phyloP scores from a whole-genome alignment of 2,113 vertebrate genomes.

The Dicentrarchus labrax region DNA sequence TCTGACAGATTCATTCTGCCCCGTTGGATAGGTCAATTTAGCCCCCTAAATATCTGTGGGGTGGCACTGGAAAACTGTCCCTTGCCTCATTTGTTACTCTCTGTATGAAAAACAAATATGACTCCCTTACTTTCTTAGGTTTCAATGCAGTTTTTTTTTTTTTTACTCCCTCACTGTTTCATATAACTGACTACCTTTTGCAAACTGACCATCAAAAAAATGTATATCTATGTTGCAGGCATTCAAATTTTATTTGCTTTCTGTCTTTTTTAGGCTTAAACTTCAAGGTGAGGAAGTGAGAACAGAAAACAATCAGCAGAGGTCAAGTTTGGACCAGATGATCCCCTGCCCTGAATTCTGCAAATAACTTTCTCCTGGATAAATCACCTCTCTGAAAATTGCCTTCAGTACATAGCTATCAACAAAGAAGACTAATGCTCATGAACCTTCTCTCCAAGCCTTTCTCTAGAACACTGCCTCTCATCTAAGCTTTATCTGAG shows the following conservation, averaged over 20 bases:
- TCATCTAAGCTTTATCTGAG: conserved; percentile 59
- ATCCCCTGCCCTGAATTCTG: conserved; percentile 39
- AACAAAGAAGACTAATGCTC: conserved; percentile 58
- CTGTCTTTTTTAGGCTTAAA: conserved; percentile 81
- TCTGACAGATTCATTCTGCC: conserved; percentile 49
- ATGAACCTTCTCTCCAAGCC: conserved; percentile 44
- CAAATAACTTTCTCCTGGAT: conserved; percentile 29
- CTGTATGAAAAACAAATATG: not conserved
- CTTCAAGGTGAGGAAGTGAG: conserved; percentile 29
- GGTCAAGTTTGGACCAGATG: conserved; percentile 58
- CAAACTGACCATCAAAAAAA: not conserved
- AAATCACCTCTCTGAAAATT: conserved; percentile 20
- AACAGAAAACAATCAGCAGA: conserved; percentile 30
- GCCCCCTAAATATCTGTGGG: conserved; percentile 42
- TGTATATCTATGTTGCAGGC: not conserved
- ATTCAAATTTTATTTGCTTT: conserved; percentile 54
- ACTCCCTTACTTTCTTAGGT: not conserved
- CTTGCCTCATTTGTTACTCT: conserved; percentile 19
- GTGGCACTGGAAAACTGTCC: conserved; percentile 24
- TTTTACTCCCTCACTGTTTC: not conserved
- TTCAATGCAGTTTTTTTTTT: not conserved
- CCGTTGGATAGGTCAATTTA: conserved; percentile 56
- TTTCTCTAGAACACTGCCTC: conserved; percentile 55
- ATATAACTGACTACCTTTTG: not conserved
- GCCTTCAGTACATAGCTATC: conserved; percentile 1